These are phyloP conservation scores for Glandiceps talaboti DNA, from an alignment of 53 echinoderm and acorn worm species.

Conservation along the genomic window DNA sequence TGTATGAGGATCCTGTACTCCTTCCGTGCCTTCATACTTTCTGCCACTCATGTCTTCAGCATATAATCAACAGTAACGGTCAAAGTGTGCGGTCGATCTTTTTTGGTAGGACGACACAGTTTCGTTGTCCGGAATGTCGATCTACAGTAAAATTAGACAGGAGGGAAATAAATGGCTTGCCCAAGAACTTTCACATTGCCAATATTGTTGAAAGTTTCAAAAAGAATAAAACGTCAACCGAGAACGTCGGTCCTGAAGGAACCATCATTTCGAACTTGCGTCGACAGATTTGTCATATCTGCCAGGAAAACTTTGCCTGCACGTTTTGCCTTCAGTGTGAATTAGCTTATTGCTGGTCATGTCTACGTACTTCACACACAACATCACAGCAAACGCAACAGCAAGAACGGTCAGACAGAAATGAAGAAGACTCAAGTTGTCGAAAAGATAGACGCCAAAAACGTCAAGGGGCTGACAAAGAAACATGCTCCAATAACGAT, in stretches of 20 bases:
- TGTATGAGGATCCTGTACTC: neutral
- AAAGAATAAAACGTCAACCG: neutral
- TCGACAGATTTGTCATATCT: neutral
- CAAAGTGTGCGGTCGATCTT: neutral
- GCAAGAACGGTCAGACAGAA: neutral
- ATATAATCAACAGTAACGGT: neutral
- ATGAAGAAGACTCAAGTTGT: neutral
- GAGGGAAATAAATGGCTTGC: neutral
- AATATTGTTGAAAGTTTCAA: neutral
- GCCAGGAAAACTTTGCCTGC: neutral
- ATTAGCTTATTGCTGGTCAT: neutral
- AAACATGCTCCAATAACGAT: neutral
- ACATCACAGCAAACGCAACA: neutral
- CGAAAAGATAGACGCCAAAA: neutral
- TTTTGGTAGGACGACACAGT: neutral
- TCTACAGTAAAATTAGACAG: neutral
- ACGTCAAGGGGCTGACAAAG: neutral
- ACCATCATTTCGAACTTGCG: neutral
- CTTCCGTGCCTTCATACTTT: neutral
- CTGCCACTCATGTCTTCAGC: neutral
- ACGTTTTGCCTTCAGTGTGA: neutral
- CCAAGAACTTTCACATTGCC: neutral
- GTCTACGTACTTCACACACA: neutral
- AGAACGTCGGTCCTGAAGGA: neutral
- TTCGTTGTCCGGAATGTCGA: neutral